Base-by-base conservation (phyloP, 2,888 invertebrate species). In the Phoronis australis region DNA sequence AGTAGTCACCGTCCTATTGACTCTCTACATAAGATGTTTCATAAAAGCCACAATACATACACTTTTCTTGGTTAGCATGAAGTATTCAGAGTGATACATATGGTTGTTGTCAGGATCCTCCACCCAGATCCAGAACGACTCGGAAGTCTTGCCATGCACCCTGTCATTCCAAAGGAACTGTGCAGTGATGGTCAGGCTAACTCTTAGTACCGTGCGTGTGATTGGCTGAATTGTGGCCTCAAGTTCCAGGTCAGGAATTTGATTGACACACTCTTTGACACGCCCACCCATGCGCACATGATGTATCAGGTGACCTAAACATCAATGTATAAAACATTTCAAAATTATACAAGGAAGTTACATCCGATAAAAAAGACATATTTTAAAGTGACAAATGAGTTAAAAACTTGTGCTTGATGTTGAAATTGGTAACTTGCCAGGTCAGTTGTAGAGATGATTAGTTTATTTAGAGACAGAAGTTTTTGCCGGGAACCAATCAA, bases 61-160 rank as follows among this genome's bases (percentile, higher is more conserved):
- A 82, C 87, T 87, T 78, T 86, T 87, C 71, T 85, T 87, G 35
- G 86, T 85, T 26, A 94, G 79, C 21, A 87, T 83, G 74, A 96
- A 90, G 67, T 89, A 87, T 75, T 99, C 99, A 47, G 90, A 88
- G 76, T 99, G 97, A 76, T 97, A 94, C 76, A 99, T 95, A 60
- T 86, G 86, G 72, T 96, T 92, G 45, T 85, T 88, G 37, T 90
- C 90, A 0, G 95, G 89, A 78, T 99, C 96, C 76, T 97, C 96
- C 26, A 99, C 88, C 93, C 97, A 96, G 52, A 99, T 84, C 90
- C 94, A 97, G 78, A 94, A 99, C 0, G 89, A 85, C 76, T 96
- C 92, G 0, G 87, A 84, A 0, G 85, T 85, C 75, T 87, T 87
- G 0, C 94, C 91, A 70, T 96, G 94, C 42, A 93, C 83, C 65